Conservation (phyloP, 2,797 vertebrate species). For the Mareca penelope region DNA sequence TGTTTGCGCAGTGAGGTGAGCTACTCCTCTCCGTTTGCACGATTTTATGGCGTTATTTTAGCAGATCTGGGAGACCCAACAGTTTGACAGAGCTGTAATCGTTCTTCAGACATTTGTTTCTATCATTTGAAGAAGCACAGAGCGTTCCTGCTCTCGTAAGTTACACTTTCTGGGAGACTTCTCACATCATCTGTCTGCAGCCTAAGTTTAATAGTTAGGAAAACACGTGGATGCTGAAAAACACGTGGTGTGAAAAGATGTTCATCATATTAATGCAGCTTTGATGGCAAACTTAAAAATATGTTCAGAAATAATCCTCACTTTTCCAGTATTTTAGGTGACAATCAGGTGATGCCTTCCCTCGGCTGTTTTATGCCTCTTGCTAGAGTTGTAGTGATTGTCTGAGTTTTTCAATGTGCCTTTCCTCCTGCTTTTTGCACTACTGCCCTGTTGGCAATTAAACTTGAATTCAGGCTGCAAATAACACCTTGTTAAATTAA, state of each 20-base stretch:
- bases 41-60: neutral
- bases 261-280: neutral
- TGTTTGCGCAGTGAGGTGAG: neutral
- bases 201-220: neutral
- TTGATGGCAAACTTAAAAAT: neutral
- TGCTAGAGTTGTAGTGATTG: neutral
- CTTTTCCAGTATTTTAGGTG: neutral
- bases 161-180: neutral
- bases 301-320: neutral
- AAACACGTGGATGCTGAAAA: neutral
- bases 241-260: neutral
- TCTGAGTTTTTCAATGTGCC: constrained; percentile 1
- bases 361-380: neutral
- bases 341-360: neutral
- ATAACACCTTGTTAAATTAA: neutral
- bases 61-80: neutral
- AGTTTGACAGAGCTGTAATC: neutral
- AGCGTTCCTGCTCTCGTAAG: neutral
- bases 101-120: neutral
- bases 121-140: neutral
- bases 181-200: neutral
- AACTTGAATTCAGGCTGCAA: neutral
- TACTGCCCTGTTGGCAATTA: neutral
- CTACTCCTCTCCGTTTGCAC: neutral
- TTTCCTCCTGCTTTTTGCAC: neutral